Percentiles rank a stretch among this genome's conserved stretches.
These are phyloP conservation scores for Garrulus glandarius DNA, from an alignment of 2,797 vertebrate genomes.

Conservation along the genomic window DNA sequence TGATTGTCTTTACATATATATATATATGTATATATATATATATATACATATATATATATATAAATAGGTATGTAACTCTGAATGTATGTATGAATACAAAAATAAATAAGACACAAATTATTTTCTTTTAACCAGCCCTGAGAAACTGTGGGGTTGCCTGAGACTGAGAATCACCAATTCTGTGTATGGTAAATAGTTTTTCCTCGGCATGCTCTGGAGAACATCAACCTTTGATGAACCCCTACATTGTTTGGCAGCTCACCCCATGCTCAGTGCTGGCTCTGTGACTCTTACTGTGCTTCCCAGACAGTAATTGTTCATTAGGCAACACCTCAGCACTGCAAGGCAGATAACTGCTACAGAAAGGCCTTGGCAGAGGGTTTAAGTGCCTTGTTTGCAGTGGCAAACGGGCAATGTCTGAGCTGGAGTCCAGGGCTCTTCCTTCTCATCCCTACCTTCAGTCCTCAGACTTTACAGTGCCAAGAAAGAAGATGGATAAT, in stretches of 20 bases:
- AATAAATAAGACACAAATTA: background rate
- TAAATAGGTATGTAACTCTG: background rate
- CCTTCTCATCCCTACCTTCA: background rate
- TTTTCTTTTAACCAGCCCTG: background rate
- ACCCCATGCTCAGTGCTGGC: background rate
- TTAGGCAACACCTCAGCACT: background rate
- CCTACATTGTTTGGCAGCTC: background rate
- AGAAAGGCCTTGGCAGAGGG: background rate
- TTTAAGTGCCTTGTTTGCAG: background rate
- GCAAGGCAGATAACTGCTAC: background rate
- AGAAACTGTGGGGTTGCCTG: background rate
- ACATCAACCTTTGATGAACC: background rate
- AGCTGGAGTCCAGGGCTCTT: background rate
- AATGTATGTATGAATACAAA: background rate
- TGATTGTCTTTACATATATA: background rate
- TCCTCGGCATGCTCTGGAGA: background rate
- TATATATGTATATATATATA: background rate
- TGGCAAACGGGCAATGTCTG: fast-evolving
- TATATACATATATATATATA: background rate
- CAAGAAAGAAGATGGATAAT: background rate
- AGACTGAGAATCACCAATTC: background rate
- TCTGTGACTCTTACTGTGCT: background rate
- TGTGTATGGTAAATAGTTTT: background rate
- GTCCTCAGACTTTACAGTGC: background rate
- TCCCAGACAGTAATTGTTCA: background rate